A percentile compares a stretch with the other conserved stretches of the same genome.
phyloP scores from a whole-genome alignment of 2,797 vertebrate species.

The Catharus ustulatus region DNA sequence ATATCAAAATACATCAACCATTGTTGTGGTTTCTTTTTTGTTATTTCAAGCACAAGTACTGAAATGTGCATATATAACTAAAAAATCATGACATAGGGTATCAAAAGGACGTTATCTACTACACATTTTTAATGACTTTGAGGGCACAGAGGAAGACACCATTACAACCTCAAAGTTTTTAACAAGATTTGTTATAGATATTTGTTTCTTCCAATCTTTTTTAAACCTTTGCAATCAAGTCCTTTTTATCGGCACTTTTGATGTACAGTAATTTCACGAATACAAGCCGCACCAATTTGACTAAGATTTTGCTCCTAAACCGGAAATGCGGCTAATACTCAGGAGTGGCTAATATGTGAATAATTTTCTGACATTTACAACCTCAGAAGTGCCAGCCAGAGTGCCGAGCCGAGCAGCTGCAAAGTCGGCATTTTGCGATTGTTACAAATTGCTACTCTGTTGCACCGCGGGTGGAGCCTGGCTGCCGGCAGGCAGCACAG shows the following conservation, averaged over 20 bases:
- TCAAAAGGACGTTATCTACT: not conserved
- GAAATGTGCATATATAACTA: not conserved
- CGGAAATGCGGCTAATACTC: too few relatives aligned
- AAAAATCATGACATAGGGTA: not conserved
- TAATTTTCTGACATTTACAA: too few relatives aligned
- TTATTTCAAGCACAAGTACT: not conserved
- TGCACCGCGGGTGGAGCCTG: too few relatives aligned
- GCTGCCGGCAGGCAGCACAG: too few relatives aligned
- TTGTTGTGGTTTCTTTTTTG: not conserved
- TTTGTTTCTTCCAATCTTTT: not conserved
- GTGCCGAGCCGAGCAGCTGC: too few relatives aligned
- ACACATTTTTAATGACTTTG: not conserved
- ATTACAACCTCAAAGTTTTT: not conserved
- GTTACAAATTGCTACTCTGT: too few relatives aligned
- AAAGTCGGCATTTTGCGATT: too few relatives aligned
- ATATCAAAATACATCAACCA: not conserved
- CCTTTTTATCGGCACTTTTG: not conserved
- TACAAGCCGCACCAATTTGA: too few relatives aligned
- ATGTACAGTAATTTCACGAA: too few relatives aligned
- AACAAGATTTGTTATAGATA: not conserved
- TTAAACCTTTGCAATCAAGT: not conserved
- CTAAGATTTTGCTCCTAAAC: too few relatives aligned
- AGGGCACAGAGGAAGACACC: not conserved
- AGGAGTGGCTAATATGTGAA: too few relatives aligned
- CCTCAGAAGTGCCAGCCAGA: too few relatives aligned